Conservation (phyloP, 2,888 invertebrate genomes). For the Cheilosia vernalis region DNA sequence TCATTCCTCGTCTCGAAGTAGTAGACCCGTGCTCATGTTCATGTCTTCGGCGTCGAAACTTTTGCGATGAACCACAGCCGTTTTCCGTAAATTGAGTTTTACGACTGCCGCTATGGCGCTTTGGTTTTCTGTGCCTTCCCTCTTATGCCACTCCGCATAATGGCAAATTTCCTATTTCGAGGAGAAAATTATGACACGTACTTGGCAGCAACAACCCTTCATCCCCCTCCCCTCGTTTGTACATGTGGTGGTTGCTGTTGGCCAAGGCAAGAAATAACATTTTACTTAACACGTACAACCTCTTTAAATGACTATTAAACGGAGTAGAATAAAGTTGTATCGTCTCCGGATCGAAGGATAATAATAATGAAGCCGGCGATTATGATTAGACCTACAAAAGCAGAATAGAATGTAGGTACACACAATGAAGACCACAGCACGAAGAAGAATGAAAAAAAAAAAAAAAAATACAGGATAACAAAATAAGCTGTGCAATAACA, state of each 20-base stretch:
- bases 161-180: constrained; percentile 60
- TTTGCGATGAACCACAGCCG: constrained; percentile 65
- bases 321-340: constrained; percentile 65
- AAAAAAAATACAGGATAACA: not conserved
- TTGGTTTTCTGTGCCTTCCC: constrained; percentile 9
- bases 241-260: not conserved
- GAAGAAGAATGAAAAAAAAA: not conserved
- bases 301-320: constrained; percentile 70
- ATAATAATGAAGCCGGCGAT: constrained; percentile 67
- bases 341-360: constrained; percentile 54
- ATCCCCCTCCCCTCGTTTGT: constrained; percentile 40
- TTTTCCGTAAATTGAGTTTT: constrained; percentile 73
- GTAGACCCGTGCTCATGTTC: constrained; percentile 5
- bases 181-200: constrained; percentile 73
- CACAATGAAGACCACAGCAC: constrained; percentile 20
- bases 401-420: constrained; percentile 35
- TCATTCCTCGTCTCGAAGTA: constrained; percentile 50
- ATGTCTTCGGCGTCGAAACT: constrained; percentile 51
- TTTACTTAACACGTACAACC: constrained; percentile 71
- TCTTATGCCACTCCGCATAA: constrained; percentile 11
- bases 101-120: constrained; percentile 59
- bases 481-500: constrained; percentile 42
- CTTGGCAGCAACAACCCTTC: constrained; percentile 7
- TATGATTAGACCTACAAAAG: constrained; percentile 67
- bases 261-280: constrained; percentile 35